Evolutionary conservation across 2,113 vertebrate genomes (phyloP), one percentile per base, ranked within the genome.

Genomic region (Tyto alba): DNA sequence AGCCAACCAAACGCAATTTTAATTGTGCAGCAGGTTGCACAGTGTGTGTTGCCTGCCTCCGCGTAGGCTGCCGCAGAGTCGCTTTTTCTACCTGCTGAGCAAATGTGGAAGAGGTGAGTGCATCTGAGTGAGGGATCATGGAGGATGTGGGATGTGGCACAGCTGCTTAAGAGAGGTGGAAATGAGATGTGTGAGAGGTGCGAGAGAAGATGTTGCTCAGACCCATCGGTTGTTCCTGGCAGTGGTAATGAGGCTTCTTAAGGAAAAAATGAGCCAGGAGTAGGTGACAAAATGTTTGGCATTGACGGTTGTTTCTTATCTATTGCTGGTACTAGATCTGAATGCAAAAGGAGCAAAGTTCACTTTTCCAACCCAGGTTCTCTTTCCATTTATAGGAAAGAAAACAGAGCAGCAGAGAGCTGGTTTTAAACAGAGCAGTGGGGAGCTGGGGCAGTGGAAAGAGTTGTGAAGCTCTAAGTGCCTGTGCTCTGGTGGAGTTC

Each of bases 261-360:
- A 88, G 89, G 67, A 88, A 89, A 94, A 90, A 62, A 16, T 0
- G 9, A 87, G 60, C 36, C 63, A 62, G 67, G 41, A 93, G 40
- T 60, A 22, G 62, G 50, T 71, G 68, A 71, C 34, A 47, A 93
- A 85, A 74, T 6, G 13, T 50, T 92, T 88, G 87, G 79, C 69
- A 52, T 23, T 77, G n/a, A 34, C 71, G 5, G 0, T 56, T 92
- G 64, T 75, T 95, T 88, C 86, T 90, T 95, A 93, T 89, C 88
- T 89, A 5, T 71, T 83, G 18, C 38, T 69, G 23, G 26, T 79
- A 30, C 29, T 56, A 48, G 80, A 40, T 55, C 55, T 63, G 53
- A 92, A 72, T 36, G n/a, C 72, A 87, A 59, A 95, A 82, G 87
- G 89, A 88, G 45, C 93, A 88, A 97, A 96, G 96, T 95, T 93